Percentiles rank a stretch among this genome's conserved stretches.
These are phyloP conservation scores for Athalia circularis DNA, from an alignment of 2,888 invertebrate genomes.

Conservation along the genomic window DNA sequence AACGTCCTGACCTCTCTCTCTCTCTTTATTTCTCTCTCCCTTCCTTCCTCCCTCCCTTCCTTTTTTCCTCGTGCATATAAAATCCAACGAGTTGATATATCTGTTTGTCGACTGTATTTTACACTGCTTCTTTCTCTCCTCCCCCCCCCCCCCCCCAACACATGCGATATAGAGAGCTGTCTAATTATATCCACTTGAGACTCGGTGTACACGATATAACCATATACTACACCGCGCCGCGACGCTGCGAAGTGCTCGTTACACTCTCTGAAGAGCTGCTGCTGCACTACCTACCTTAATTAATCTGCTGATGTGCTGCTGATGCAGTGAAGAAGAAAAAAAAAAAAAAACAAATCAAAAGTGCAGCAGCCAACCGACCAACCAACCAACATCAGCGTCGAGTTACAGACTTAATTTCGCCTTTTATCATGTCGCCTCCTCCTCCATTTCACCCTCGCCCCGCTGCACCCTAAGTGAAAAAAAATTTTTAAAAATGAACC, in stretches of 20 bases:
- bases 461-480: too few relatives aligned
- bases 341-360: too few relatives aligned
- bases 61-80: constrained; percentile 25
- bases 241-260: constrained; percentile 51
- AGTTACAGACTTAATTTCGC: too few relatives aligned
- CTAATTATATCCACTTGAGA: constrained; percentile 63
- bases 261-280: constrained; percentile 44
- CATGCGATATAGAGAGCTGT: constrained; percentile 53
- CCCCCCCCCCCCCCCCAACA: constrained; percentile 29
- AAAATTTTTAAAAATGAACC: too few relatives aligned
- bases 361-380: too few relatives aligned
- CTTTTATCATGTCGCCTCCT: too few relatives aligned
- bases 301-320: not conserved
- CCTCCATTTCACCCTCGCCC: too few relatives aligned
- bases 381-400: too few relatives aligned
- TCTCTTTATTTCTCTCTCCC: constrained; percentile 47
- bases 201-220: constrained; percentile 5
- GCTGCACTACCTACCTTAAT: not conserved
- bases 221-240: not conserved
- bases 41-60: constrained; percentile 40
- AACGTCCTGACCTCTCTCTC: constrained; percentile 64
- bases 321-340: not conserved
- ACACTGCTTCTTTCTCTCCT: constrained; percentile 45
- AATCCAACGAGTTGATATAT: too few relatives aligned
- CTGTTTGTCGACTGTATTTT: constrained; percentile 15